Conservation (phyloP, 2,113 vertebrate species). For the Oxyura jamaicensis region DNA sequence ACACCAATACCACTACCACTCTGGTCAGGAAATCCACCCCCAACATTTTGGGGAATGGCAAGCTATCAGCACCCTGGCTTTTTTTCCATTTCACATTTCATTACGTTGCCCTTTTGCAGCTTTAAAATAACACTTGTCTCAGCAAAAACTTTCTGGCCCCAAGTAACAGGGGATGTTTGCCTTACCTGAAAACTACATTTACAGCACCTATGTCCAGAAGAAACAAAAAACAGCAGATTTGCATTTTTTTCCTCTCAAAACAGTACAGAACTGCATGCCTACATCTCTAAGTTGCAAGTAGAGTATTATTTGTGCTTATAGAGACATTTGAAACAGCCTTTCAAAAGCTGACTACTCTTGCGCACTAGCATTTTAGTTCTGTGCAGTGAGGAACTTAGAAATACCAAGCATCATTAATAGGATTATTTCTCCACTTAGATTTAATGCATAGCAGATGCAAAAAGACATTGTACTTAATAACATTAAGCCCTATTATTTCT, state of each 20-base stretch:
- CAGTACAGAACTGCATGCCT: background rate
- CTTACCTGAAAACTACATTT: background rate
- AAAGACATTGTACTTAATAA: conserved; percentile 5
- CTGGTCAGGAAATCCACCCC: background rate
- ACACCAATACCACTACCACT: background rate
- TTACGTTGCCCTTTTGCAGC: background rate
- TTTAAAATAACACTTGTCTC: background rate
- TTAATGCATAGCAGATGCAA: conserved; percentile 15
- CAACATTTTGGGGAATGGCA: background rate
- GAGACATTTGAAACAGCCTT: background rate
- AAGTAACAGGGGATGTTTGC: background rate
- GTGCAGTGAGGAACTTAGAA: background rate
- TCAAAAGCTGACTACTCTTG: background rate
- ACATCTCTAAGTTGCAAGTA: background rate
- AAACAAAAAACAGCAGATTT: background rate
- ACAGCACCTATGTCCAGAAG: background rate
- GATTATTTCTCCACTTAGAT: background rate
- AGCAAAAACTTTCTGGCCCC: background rate
- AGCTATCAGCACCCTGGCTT: background rate
- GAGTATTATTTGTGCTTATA: background rate
- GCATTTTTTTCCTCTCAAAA: background rate
- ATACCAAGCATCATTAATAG: background rate
- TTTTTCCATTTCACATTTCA: background rate
- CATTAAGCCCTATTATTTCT: conserved; percentile 12
- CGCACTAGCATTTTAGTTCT: background rate